Evolutionary conservation across 2,113 vertebrate species (phyloP).

Genomic region (Solenodon paradoxus): DNA sequence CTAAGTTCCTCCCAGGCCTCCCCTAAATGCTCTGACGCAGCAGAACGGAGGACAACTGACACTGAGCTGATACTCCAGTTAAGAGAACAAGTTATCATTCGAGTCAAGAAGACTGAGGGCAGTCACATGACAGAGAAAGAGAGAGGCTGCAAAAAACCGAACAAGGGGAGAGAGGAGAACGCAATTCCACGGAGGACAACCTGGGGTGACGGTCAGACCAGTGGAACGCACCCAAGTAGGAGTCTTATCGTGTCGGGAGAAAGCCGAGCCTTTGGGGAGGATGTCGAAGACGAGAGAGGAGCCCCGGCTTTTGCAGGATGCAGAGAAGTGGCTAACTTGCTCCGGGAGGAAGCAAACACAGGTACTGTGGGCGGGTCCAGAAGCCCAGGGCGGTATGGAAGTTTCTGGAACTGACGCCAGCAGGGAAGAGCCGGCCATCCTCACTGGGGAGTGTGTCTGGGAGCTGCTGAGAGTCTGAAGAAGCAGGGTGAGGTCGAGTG

Average conservation of each 20-base stretch:
- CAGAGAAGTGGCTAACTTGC: neutral
- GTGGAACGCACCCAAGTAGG: fast-evolving
- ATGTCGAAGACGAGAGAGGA: too few relatives aligned
- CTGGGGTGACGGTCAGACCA: neutral
- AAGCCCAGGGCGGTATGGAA: neutral
- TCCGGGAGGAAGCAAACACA: neutral
- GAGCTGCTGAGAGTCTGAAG: neutral
- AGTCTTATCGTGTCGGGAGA: neutral
- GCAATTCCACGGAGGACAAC: neutral
- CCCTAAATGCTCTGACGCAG: neutral
- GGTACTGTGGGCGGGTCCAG: neutral
- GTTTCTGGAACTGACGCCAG: neutral
- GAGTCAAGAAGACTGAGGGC: neutral
- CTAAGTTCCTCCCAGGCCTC: neutral
- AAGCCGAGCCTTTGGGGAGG: neutral
- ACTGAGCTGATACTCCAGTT: neutral
- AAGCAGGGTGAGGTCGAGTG: fast-evolving
- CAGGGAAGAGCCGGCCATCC: neutral
- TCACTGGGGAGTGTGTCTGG: neutral
- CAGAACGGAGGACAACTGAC: neutral
- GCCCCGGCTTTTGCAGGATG: fast-evolving
- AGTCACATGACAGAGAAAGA: neutral
- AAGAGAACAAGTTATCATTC: neutral
- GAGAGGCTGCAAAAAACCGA: neutral
- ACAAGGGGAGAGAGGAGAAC: fast-evolving